These are phyloP conservation scores for Hapalemur alaotrensis DNA, from an alignment of 2,797 vertebrate genomes.

Conservation along the genomic window DNA sequence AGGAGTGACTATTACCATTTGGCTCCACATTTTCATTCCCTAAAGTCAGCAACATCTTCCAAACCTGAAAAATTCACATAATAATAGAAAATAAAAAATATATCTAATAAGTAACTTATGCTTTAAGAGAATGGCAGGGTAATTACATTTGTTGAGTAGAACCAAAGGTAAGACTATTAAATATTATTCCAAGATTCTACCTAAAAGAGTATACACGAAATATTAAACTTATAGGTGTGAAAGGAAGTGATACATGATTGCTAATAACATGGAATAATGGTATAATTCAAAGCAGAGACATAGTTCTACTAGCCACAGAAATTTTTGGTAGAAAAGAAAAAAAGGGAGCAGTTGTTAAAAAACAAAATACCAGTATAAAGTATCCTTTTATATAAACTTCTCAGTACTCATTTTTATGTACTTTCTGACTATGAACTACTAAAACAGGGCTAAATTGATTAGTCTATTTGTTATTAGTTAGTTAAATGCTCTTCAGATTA, in stretches of 20 bases:
- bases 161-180: neutral
- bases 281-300: constrained; percentile 14
- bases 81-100: constrained; percentile 43
- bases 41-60: neutral
- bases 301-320: neutral
- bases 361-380: neutral
- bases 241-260: neutral
- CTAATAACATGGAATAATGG: neutral
- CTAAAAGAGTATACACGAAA: neutral
- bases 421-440: constrained; percentile 51
- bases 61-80: neutral
- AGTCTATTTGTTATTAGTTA: constrained; percentile 30
- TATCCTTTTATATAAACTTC: neutral
- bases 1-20: neutral
- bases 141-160: constrained; percentile 31
- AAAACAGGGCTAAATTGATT: constrained; percentile 49
- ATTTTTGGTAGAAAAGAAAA: constrained; percentile 25
- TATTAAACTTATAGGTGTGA: neutral
- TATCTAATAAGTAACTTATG: neutral
- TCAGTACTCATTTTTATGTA: constrained; percentile 13
- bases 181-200: constrained; percentile 30
- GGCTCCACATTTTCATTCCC: neutral
- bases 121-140: neutral
- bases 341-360: neutral
- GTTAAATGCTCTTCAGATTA: constrained; percentile 38